A percentile compares a stretch with the other conserved stretches of the same genome.
phyloP scores from a whole-genome alignment of 1,140 invertebrate genomes.

The Drosophila sturtevanti region DNA sequence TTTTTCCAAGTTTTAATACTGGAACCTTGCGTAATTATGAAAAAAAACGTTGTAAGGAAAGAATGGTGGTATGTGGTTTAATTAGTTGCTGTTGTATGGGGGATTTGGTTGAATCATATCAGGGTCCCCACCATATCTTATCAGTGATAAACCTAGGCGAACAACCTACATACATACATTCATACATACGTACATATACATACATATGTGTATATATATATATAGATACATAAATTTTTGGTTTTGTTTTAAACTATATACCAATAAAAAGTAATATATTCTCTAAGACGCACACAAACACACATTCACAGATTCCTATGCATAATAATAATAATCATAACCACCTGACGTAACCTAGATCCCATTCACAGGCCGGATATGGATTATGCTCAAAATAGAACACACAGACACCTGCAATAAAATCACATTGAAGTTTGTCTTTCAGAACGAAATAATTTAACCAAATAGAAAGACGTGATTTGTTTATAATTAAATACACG shows the following conservation, averaged over 20 bases:
- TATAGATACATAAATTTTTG: neutral
- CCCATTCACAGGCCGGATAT: neutral
- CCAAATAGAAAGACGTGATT: slow-evolving; percentile 28
- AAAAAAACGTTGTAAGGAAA: no score
- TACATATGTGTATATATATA: neutral
- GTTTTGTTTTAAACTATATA: no score
- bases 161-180: neutral
- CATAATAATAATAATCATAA: no score
- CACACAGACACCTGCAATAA: neutral
- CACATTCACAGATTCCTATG: no score
- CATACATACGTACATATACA: neutral
- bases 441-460: slow-evolving; percentile 16
- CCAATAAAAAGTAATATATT: neutral
- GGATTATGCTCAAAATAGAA: neutral
- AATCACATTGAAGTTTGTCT: slow-evolving; percentile 36
- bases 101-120: slow-evolving; percentile 31
- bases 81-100: neutral
- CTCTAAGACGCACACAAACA: no score
- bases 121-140: slow-evolving; percentile 37
- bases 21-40: neutral
- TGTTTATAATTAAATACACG: slow-evolving; percentile 32
- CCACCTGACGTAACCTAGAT: slow-evolving; percentile 1
- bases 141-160: slow-evolving; percentile 45
- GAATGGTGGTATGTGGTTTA: no score
- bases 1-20: no score